Evolutionary conservation across 1,140 invertebrate species (phyloP).

Genomic region (Euura saliciscinereae): DNA sequence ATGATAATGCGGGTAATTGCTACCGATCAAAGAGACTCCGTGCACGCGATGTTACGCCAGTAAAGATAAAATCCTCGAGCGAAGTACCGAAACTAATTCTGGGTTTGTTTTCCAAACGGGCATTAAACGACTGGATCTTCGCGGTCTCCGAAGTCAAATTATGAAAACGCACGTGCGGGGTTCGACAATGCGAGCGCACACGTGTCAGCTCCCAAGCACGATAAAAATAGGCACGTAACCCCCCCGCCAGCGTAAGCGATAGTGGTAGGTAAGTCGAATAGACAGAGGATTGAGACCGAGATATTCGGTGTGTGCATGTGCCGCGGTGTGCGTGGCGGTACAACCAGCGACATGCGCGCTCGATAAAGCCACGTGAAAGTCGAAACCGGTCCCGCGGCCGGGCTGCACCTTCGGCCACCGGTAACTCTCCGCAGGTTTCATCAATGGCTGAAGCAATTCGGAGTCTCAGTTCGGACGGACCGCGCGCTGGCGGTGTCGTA

Average conservation of each 20-base stretch:
- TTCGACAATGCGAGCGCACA: background rate
- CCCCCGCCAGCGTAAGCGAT: background rate
- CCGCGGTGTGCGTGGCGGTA: background rate
- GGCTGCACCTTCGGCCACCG: conserved; percentile 5
- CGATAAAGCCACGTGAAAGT: conserved; percentile 7
- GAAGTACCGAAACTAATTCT: too few species aligned
- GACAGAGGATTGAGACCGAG: background rate
- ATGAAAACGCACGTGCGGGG: background rate
- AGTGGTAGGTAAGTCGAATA: background rate
- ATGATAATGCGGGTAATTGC: too few species aligned
- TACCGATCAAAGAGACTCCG: too few species aligned
- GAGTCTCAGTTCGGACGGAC: background rate
- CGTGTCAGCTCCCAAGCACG: background rate
- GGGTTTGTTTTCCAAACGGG: too few species aligned
- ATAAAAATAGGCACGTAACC: background rate
- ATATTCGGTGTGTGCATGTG: background rate
- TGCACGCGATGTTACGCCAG: too few species aligned
- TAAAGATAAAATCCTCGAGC: too few species aligned
- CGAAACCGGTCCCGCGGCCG: background rate
- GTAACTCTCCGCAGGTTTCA: conserved; percentile 6
- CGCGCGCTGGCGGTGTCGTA: background rate
- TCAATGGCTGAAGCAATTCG: conserved; percentile 7
- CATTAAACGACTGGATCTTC: too few species aligned
- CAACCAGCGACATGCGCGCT: background rate
- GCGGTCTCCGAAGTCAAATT: too few species aligned